Base-by-base conservation (phyloP, 2,113 vertebrate genomes). In the Lucifuga dentata region DNA sequence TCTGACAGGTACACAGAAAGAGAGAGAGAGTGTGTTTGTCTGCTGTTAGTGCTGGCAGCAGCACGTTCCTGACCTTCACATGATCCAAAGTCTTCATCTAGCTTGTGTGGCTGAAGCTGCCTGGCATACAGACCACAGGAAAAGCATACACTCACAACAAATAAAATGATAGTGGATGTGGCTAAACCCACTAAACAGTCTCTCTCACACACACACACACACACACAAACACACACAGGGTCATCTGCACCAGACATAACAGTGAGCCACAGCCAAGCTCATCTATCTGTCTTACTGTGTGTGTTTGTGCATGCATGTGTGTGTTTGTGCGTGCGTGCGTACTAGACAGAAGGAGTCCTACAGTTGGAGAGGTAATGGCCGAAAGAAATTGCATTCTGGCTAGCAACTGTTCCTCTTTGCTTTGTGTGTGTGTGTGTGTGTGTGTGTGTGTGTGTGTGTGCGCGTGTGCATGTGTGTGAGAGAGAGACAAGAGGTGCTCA, bases 351-450 rank as follows among this genome's bases (percentile, higher is more conserved):
- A 38, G 63, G 38, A 40, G 53, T 16, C 29, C 41, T 45, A 15
- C 15, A 60, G 69, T 35, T 55, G 52, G 39, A 56, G 57, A 57
- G 50, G 55, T 80, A 63, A 84, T 67, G 61, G 76, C 56, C 20
- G 29, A 50, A 70, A 24, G 62, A 84, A 70, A 79, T 79, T 50
- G 66, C 55, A 69, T 57, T 65, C 33, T 70, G 49, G 24, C 41
- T 26, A 24, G 32, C 44, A 53, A 60, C 35, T 46, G 40, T 45
- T 61, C 68, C 32, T 20, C 17, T 20, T 20, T 1, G 11, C 17
- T 10, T 29, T 3, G 3, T 29, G 9, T 17, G 17, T 17, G 3
- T 44, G 41, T 44, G 41, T 44, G 41, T 44, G n/a, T 19, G 41
- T 20, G 21, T 32, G 35, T 49, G 35, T 63, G 35, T 36, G 49